Base-by-base conservation (phyloP, 2,113 vertebrate species). In the Cygnus buccinator region DNA sequence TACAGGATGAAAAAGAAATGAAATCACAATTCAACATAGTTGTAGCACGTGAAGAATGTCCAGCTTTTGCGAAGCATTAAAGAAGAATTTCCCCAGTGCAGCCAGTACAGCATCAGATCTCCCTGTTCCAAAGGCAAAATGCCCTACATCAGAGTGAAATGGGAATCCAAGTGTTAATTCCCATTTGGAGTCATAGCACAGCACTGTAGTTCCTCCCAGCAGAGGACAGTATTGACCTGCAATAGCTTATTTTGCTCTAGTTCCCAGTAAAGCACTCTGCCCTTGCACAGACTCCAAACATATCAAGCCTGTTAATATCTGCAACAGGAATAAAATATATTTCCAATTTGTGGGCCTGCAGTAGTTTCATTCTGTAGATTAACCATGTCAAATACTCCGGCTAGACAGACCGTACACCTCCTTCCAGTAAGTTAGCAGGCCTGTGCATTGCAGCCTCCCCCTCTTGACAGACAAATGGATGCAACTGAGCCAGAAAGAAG, bases 201-300 rank as follows among this genome's bases (percentile, higher is more conserved):
- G 72, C 54, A 41, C 54, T 44, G 28, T 50, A 92, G 58, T 26
- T 96, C 86, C 61, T 90, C 90, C 88, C 95, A 96, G 90, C 66
- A 96, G 95, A 93, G 80, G 90, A 93, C 88, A 65, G 77, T 50
- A 92, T 68, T 94, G 77, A 94, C 86, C 58, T 71, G 68, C 50
- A 65, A 20, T 26, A 89, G 48, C 28, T 75, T 41, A 7, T 54
- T 84, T 83, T 90, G 20, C 58, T 87, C 48, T 28, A 70, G 1
- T 58, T 95, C 58, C 77, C 83, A 78, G 21, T 20, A 75, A 80
- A 18, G 3, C 3, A 1, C 41, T 70, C 74, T 93, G 62, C 31
- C 68, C 52, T 90, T 28, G 1, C 52, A 71, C 22, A 65, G 46
- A 46, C 76, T 86, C 72, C 43, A 52, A 78, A 95, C 77, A 90